A percentile compares a stretch with the other conserved stretches of the same genome.
Conservation (phyloP, 2,113 vertebrate genomes). For the Hemibagrus wyckioides region DNA sequence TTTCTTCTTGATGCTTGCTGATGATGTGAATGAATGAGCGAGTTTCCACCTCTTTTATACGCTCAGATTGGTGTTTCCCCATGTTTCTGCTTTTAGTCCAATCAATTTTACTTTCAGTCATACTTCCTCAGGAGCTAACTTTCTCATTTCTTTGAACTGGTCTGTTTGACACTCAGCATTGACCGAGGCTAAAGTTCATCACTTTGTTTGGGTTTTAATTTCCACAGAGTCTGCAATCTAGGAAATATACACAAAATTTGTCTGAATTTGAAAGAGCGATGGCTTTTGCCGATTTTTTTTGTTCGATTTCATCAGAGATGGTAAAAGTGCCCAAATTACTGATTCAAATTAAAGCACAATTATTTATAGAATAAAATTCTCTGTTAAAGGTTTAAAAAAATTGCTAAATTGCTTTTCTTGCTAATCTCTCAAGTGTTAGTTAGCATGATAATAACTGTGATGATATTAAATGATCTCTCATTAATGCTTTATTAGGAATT, state of each 20-base stretch:
- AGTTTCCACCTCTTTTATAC: neutral
- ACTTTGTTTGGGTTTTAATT: neutral
- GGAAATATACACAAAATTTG: neutral
- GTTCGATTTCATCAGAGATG: too few relatives aligned
- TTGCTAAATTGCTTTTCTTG: neutral
- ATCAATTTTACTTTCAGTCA: neutral
- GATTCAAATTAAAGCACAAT: too few relatives aligned
- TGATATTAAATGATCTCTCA: neutral
- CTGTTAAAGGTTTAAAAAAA: too few relatives aligned
- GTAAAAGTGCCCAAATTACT: too few relatives aligned
- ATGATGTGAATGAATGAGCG: neutral
- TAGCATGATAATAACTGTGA: neutral
- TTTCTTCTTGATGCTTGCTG: neutral
- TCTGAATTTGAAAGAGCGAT: neutral
- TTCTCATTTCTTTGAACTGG: constrained; percentile 12
- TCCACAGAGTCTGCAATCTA: neutral
- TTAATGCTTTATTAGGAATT: neutral
- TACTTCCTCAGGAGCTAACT: neutral
- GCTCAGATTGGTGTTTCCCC: neutral
- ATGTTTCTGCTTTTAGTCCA: neutral
- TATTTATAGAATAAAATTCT: too few relatives aligned
- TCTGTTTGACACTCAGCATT: neutral
- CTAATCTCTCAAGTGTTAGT: neutral
- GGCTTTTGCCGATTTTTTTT: too few relatives aligned
- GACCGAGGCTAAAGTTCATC: neutral